Base-by-base conservation (phyloP, 2,113 vertebrate genomes). In the Trichechus manatus region DNA sequence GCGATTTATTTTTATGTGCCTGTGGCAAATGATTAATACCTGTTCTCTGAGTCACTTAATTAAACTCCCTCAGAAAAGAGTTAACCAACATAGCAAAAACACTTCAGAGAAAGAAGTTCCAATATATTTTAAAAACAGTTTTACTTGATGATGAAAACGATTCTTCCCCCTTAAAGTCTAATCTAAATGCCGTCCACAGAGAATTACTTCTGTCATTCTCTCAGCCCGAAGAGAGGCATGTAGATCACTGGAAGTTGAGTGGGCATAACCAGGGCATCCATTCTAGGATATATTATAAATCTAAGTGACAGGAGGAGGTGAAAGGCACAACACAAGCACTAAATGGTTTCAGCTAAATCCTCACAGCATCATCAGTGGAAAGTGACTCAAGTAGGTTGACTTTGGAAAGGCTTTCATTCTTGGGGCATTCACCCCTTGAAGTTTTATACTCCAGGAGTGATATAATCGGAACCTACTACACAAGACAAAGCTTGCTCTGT, bases 401-500 rank as follows among this genome's bases (percentile, higher is more conserved):
- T 97, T 92, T 93, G 92, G 96, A 97, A 96, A 50, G 36, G 23
- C 14, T 94, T 50, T 91, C 53, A 74, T 89, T 93, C 86, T 72
- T 89, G n/a, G 15, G 36, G 63, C 59, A 75, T 94, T 84, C 86
- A 66, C 42, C 53, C 68, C 83, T 80, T 87, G 66, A 50, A 77
- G 1, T 78, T 92, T 81, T 94, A 79, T 82, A 53, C 61, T 97
- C 80, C 59, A 70, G 53, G 20, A 94, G 42, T 47, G 89, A 95
- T 94, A 87, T 5, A 85, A 68, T 96, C 92, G 87, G 77, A 97
- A 81, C 9, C 80, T 93, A 44, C 56, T 95, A 81, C 9, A 47
- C n/a, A 22, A 97, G 84, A 97, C 87, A 90, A 78, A 96, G 72
- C 87, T 87, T 90, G 68, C 44, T 97, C 50, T 96, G 78, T 97